phyloP scores from a whole-genome alignment of 2,888 invertebrate species.

The Agrotis exclamationis region DNA sequence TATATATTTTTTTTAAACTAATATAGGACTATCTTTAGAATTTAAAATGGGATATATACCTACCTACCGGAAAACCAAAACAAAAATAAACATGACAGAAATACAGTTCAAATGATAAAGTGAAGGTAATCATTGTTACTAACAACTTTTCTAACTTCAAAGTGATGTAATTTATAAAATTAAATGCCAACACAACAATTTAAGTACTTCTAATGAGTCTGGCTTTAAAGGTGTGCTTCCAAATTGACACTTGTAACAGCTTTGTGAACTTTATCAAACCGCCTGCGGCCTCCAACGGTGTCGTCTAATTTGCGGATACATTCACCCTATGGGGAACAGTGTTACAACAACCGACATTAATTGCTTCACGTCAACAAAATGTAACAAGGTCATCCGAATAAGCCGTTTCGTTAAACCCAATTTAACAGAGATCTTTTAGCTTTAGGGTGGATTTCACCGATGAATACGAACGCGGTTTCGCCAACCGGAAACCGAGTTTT shows the following conservation, averaged over 20 bases:
- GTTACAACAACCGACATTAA: slow-evolving; percentile 35
- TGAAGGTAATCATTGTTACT: too few relatives aligned
- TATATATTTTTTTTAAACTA: too few relatives aligned
- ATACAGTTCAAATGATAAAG: too few relatives aligned
- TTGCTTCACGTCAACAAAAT: slow-evolving; percentile 39
- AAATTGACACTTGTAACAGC: slow-evolving; percentile 38
- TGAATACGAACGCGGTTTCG: too few relatives aligned
- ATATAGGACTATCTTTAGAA: too few relatives aligned
- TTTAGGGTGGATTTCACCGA: slow-evolving; percentile 20
- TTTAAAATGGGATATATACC: too few relatives aligned
- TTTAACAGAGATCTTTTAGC: slow-evolving; percentile 40
- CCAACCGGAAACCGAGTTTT: too few relatives aligned
- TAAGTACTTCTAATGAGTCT: slow-evolving; percentile 19
- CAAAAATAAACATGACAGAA: too few relatives aligned
- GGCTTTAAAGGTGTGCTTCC: slow-evolving; percentile 11
- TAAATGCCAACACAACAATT: slow-evolving; percentile 1
- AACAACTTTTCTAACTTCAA: background rate
- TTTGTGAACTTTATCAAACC: slow-evolving; percentile 49
- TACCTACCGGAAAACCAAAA: too few relatives aligned
- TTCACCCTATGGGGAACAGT: slow-evolving; percentile 19
- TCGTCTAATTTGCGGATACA: slow-evolving; percentile 20
- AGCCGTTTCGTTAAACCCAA: slow-evolving; percentile 36
- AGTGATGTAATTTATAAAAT: background rate
- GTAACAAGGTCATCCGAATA: slow-evolving; percentile 42
- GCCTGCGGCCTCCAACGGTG: slow-evolving; percentile 19